phyloP scores from a whole-genome alignment of 2,113 vertebrate genomes.

The Thalassarche chlororhynchos region DNA sequence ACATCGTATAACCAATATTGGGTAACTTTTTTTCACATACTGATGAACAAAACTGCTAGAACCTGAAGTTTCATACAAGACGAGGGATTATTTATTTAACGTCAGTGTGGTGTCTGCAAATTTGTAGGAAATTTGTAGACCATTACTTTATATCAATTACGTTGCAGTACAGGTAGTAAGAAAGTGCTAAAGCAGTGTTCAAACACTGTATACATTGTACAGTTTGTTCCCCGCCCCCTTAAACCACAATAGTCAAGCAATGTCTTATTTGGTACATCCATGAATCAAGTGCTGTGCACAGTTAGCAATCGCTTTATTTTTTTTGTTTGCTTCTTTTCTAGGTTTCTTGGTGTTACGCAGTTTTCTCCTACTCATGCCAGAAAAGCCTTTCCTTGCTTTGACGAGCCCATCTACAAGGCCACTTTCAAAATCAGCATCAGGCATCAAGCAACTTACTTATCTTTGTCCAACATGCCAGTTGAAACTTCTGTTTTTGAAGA shows the following conservation, averaged over 20 bases:
- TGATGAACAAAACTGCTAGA: background rate
- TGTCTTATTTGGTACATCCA: background rate
- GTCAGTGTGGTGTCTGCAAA: background rate
- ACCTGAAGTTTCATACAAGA: background rate
- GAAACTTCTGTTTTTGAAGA: constrained; percentile 86
- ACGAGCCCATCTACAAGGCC: constrained; percentile 97
- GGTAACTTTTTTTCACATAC: background rate
- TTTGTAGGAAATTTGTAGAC: background rate
- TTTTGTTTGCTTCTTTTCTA: constrained; percentile 56
- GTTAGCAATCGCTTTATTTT: background rate
- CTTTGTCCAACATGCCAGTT: constrained; percentile 96
- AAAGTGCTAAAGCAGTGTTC: background rate
- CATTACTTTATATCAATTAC: background rate
- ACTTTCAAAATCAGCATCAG: constrained; percentile 93
- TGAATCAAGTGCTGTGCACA: background rate
- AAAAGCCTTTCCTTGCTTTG: constrained; percentile 98
- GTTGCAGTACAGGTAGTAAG: background rate
- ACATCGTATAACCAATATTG: background rate
- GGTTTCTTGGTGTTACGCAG: constrained; percentile 94
- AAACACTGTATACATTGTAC: background rate
- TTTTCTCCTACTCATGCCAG: constrained; percentile 96
- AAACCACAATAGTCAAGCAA: background rate
- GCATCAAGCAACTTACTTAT: constrained; percentile 91
- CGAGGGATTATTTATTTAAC: background rate
- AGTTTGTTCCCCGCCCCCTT: background rate